Evolutionary conservation across 2,113 vertebrate species (phyloP), one percentile per base, ranked within the genome.

Genomic region (Nibea coibor): DNA sequence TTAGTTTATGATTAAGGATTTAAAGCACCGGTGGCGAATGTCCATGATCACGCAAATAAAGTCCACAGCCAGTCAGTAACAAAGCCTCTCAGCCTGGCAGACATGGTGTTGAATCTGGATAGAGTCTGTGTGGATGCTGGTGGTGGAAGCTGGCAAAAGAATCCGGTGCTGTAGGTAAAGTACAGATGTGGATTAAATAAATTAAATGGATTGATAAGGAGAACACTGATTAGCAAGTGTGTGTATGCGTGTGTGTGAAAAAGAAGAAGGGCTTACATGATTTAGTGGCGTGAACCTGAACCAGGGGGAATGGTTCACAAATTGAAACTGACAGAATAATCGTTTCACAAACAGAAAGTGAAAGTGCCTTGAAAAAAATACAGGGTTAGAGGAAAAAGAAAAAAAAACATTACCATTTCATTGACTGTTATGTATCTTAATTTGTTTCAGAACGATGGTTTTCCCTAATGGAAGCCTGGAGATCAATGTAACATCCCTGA

Each of bases 401-500:
- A 1, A 65, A 45, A 9, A 26, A 20, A 39, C 10, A 19, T 57
- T 22, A 42, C 47, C 8, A 59, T 45, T 35, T 28, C 5, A 54
- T 56, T 56, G 4, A 48, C 24, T 22, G 22, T 43, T 20, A 31
- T 48, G 28, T 12, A 63, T 85, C 42, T 78, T 0, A 35, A 24
- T 77, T 67, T 71, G 5, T 88, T 92, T 42, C 83, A 94, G 97
- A 51, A 97, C 95, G 0, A 57, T 95, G 0, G 96, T 96, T 0
- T 97, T 96, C n/a, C 92, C 89, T 0, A 99, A 99, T 0, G 98
- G 98, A 0, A 99, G 97, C 0, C 58, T 99, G 92, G 97, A 99
- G 17, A 96, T 99, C 22, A 83, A 96, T 39, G 93, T 90, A 0
- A 94, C 96, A 0, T 87, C 95, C 0, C 4, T 81, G 0, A 92